phyloP scores from a whole-genome alignment of 2,888 invertebrate species.

The Polyommatus icarus region DNA sequence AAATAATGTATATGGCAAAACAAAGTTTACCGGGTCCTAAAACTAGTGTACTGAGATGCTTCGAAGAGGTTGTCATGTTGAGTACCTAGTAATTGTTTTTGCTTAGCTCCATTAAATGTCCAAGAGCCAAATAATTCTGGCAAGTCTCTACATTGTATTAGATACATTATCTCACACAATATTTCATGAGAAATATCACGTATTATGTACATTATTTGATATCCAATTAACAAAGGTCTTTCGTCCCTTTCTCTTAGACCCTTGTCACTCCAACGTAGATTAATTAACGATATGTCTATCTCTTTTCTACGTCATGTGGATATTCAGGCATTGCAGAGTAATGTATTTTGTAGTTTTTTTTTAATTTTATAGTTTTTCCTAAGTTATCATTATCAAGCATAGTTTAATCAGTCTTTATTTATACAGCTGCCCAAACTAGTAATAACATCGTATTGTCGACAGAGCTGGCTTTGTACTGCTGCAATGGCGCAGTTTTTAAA shows the following conservation, averaged over 20 bases:
- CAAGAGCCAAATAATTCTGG: background rate
- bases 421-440: no score
- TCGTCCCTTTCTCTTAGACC: background rate
- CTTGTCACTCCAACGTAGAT: background rate
- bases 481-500: no score
- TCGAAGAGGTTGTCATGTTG: background rate
- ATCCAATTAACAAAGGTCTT: background rate
- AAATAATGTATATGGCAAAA: no score
- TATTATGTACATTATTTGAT: slow-evolving; percentile 5
- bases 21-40: no score
- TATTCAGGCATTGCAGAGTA: no score
- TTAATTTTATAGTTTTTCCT: no score
- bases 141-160: background rate
- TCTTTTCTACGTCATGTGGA: background rate
- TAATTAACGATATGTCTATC: background rate
- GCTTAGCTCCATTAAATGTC: background rate
- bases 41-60: no score
- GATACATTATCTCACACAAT: background rate
- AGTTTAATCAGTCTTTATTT: no score
- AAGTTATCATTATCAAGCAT: no score
- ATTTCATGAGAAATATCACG: slow-evolving; percentile 2
- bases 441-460: no score
- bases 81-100: background rate
- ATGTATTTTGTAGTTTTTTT: no score
- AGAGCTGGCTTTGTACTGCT: no score